Conservation (phyloP, 2,888 invertebrate species). For the Macaria notata region DNA sequence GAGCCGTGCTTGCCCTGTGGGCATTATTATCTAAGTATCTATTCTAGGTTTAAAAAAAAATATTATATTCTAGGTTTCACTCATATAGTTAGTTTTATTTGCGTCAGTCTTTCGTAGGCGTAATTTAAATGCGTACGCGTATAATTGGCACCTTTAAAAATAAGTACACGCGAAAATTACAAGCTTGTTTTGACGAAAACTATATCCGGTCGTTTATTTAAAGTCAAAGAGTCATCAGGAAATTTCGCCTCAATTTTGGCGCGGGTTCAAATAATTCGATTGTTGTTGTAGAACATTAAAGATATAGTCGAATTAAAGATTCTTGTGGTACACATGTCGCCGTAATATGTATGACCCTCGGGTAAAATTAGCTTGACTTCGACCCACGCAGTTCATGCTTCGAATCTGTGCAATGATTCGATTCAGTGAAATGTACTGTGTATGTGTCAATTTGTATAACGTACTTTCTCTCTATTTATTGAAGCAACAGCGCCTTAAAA, state of each 20-base stretch:
- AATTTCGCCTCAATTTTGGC: slow-evolving; percentile 24
- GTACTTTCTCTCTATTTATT: too few relatives aligned
- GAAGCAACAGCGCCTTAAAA: too few relatives aligned
- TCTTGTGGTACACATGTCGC: slow-evolving; percentile 29
- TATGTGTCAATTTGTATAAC: too few relatives aligned
- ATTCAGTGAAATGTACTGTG: slow-evolving; percentile 27
- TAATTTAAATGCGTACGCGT: too few relatives aligned
- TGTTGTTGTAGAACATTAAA: slow-evolving; percentile 17
- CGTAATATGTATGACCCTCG: slow-evolving; percentile 33
- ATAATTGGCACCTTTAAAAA: neutral
- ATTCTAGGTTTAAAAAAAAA: too few relatives aligned
- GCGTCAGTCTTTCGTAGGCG: too few relatives aligned
- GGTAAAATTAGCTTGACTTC: slow-evolving; percentile 32
- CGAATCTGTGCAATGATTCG: slow-evolving; percentile 29
- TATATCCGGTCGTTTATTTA: slow-evolving; percentile 14
- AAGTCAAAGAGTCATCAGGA: slow-evolving; percentile 1
- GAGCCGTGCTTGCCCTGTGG: too few relatives aligned
- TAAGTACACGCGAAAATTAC: neutral
- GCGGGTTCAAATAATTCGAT: slow-evolving; percentile 22
- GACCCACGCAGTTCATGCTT: slow-evolving; percentile 32
- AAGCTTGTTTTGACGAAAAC: neutral
- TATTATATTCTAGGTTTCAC: too few relatives aligned
- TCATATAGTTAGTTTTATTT: too few relatives aligned
- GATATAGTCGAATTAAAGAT: slow-evolving; percentile 28
- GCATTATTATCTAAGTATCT: too few relatives aligned